A percentile compares a stretch with the other conserved stretches of the same genome.
These are phyloP conservation scores for Lissocephala sabroskyi DNA, from an alignment of 2,888 invertebrate species.

Conservation along the genomic window DNA sequence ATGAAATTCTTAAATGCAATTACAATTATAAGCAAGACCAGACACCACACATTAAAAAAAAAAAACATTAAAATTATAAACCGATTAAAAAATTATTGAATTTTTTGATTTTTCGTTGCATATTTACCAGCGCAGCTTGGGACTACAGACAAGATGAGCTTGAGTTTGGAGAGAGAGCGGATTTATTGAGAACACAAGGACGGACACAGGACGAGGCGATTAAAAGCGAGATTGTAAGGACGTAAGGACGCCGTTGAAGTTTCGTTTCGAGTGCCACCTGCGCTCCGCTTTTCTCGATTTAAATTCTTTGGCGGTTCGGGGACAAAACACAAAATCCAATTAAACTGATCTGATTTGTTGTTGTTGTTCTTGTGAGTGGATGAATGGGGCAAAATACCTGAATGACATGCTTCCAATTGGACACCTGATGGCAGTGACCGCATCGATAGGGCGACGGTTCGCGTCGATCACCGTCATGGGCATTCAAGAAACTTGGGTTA, in stretches of 20 bases:
- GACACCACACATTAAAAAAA: slow-evolving; percentile 48
- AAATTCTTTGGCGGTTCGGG: slow-evolving; percentile 19
- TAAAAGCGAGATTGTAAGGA: no score
- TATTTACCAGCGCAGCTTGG: slow-evolving; percentile 58
- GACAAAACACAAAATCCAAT: slow-evolving; percentile 47
- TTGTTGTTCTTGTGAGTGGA: no score
- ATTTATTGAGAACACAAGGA: no score
- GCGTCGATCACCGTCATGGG: slow-evolving; percentile 71
- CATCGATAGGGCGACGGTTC: slow-evolving; percentile 79
- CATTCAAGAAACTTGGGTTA: slow-evolving; percentile 61
- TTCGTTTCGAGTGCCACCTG: no score
- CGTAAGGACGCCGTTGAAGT: no score
- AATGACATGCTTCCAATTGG: slow-evolving; percentile 90
- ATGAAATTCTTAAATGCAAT: no score
- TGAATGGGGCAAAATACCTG: slow-evolving; percentile 84
- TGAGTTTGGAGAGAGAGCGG: neutral
- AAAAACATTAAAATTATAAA: neutral
- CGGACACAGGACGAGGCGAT: no score
- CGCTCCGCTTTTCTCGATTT: no score
- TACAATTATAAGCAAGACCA: slow-evolving; percentile 41
- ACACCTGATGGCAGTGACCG: slow-evolving; percentile 86
- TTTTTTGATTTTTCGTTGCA: slow-evolving; percentile 33
- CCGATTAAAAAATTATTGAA: slow-evolving; percentile 3
- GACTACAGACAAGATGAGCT: slow-evolving; percentile 40
- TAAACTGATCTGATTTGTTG: no score